Base-by-base conservation (phyloP, 2,113 vertebrate species). In the Cranoglanis bouderius region DNA sequence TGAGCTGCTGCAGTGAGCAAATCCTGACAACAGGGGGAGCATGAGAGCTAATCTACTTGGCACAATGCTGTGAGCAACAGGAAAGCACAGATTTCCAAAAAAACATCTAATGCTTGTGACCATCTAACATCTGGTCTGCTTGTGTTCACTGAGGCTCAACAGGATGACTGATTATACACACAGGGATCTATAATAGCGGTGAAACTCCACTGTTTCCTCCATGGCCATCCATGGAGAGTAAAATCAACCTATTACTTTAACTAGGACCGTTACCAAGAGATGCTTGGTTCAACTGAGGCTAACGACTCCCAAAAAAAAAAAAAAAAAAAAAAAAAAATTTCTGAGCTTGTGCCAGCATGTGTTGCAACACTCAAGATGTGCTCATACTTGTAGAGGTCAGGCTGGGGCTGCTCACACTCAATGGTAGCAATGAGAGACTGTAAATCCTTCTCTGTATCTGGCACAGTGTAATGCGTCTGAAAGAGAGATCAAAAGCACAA, bases 321-420 rank as follows among this genome's bases (percentile, higher is more conserved):
- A 40, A 51, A 43, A 72, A 24, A 1, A 14, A 13, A 29, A 16
- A 1, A 55, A n/a, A n/a, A n/a, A n/a, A n/a, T n/a, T n/a, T n/a
- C n/a, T 57, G n/a, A 38, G 32, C n/a, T 57, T 38, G 80, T 57
- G 80, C 80, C 78, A 82, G 80, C 21, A 13, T 32, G 26, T 74
- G 19, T 74, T n/a, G 78, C 51, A 63, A 19, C 80, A 89, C 67
- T 81, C n/a, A 74, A 24, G 72, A 88, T 90, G 87, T 93, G 90
- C 61, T 91, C 97, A 92, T 97, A 99, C 98, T 98, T 99, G 95
- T 99, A 99, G 94, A 99, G 97, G 96, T 99, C 98, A 53, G 98
- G 97, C 89, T 99, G 98, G 0, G 98, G 98, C 93, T 99, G 97
- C 84, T 99, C 98, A 84, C 98, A 99, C 95, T 99, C 98, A 1